Conservation (phyloP, 30 jellyfish, hydroid and myxozoan species). For the Pseudorhiza aurosa region DNA sequence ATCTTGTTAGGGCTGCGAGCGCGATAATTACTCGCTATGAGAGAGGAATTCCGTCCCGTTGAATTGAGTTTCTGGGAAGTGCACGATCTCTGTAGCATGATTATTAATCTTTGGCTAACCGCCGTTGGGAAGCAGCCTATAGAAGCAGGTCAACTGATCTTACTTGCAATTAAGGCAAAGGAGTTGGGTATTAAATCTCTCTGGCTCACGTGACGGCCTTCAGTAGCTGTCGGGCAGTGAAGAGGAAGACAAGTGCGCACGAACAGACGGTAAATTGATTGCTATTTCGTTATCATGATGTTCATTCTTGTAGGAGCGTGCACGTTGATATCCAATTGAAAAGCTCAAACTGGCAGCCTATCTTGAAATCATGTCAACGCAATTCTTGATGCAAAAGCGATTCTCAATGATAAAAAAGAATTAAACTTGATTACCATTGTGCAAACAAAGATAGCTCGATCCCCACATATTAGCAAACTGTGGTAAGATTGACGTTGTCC, state of each 20-base stretch:
- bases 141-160: neutral
- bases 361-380: too few species aligned
- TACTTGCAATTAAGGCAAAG: constrained; percentile 23
- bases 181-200: neutral
- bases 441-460: too few species aligned
- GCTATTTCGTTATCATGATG: neutral
- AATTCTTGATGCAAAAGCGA: too few species aligned
- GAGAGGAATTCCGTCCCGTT: neutral
- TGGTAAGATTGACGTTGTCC: too few species aligned
- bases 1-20: constrained; percentile 23
- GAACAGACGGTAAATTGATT: neutral
- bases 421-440: too few species aligned
- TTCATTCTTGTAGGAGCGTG: neutral
- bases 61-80: neutral
- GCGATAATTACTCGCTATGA: neutral
- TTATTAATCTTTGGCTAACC: constrained; percentile 44
- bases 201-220: neutral
- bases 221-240: neutral
- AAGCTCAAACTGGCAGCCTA: too few species aligned
- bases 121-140: constrained; percentile 7
- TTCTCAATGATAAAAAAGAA: too few species aligned
- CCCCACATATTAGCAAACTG: too few species aligned
- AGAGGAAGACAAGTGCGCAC: neutral
- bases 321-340: too few species aligned
- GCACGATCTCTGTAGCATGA: neutral